Base-by-base conservation (phyloP, 2,797 vertebrate genomes). In the Cryptoblepharus egeriae region DNA sequence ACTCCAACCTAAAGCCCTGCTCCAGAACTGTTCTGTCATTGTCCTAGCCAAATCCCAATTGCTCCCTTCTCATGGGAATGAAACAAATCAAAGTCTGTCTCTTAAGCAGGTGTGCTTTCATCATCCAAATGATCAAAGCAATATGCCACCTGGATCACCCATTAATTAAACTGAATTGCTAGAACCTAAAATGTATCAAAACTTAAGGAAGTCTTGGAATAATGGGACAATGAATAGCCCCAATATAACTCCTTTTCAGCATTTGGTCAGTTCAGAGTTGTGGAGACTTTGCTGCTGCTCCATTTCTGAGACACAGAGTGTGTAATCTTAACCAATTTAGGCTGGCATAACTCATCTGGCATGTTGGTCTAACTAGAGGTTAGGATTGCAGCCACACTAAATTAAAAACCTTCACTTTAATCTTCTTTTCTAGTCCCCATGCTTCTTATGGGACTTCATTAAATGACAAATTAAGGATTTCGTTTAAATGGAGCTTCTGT, bases 251-350 rank as follows among this genome's bases (percentile, higher is more conserved):
- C 22, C 24, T 69, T 72, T 85, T 92, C 78, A 89, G 80, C 52
- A 83, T 82, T 80, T 70, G 87, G 85, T 42, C 61, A 67, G 75
- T 69, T 87, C 88, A 90, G 86, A 81, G 60, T 77, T 77, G 80
- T 71, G 83, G 90, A 90, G 90, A 81, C 87, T 90, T 67, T 88
- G 35, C 84, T 88, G 85, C 87, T 90, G 87, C 85, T 90, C 88
- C 89, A 22, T 90, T 90, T 90, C 93, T 93, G 81, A 52, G 87
- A 90, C 86, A 75, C 85, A 92, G 88, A 83, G 84, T 91, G 92
- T n/a, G n/a, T n/a, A n/a, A n/a, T n/a, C n/a, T n/a, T n/a, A n/a
- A n/a, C n/a, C n/a, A n/a, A n/a, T n/a, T n/a, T n/a, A n/a, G n/a
- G n/a, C n/a, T n/a, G n/a, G n/a, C n/a, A n/a, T n/a, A n/a, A n/a